Conservation (phyloP, 2,797 vertebrate species). For the Synaphobranchus kaupii region DNA sequence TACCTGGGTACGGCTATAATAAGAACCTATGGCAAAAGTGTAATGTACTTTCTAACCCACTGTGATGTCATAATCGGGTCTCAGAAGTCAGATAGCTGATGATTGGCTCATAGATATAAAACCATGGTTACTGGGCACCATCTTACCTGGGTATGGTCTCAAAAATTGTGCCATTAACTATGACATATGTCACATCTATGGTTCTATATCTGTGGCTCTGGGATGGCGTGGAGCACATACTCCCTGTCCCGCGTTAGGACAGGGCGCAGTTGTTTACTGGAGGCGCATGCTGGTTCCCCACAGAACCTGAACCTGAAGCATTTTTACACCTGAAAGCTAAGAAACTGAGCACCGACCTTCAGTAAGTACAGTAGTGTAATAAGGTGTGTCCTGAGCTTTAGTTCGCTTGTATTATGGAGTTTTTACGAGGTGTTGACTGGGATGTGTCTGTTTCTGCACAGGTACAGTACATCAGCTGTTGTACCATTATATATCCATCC, state of each 20-base stretch:
- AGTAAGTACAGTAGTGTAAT: conserved; percentile 80
- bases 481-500: neutral
- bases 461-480: neutral
- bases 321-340: conserved; percentile 62
- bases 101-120: no score
- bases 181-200: no score
- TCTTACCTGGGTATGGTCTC: no score
- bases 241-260: conserved; percentile 46
- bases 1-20: no score
- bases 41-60: no score
- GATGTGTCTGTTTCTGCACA: conserved; percentile 2
- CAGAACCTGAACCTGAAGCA: conserved; percentile 51
- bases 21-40: no score
- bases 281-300: conserved; percentile 41
- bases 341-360: conserved; percentile 75
- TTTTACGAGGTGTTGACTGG: conserved; percentile 52
- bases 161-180: no score
- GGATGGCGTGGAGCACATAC: neutral
- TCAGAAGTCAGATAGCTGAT: no score
- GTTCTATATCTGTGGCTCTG: no score
- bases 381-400: conserved; percentile 66
- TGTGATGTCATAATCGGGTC: no score
- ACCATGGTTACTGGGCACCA: no score
- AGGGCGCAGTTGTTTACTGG: conserved; percentile 45
- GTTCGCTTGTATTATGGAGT: conserved; percentile 50